Base-by-base conservation (phyloP, 2,888 invertebrate genomes). In the Myopa tessellatipennis region DNA sequence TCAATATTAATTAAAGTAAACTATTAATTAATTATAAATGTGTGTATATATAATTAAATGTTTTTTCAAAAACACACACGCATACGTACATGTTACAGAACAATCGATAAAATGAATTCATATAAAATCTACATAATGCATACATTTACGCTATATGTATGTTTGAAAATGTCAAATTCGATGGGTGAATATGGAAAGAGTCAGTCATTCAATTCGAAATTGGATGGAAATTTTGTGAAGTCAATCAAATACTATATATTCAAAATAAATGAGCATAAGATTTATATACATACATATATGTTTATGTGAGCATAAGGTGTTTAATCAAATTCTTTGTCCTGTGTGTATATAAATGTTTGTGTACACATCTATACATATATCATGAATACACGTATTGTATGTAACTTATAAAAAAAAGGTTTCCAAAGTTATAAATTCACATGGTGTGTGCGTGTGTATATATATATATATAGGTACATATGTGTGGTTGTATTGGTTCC, bases 391-490 rank as follows among this genome's bases (percentile, higher is more conserved):
- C 67, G 52, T 63, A 45, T 45, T 45, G 45, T 45, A 45, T 45
- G 45, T 3, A 45, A 45, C 45, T 1, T 10, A 45, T 45, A 10
- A 50, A 77, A 69, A 69, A 77, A 77, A 73, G 77, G 77, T 77
- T 77, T 77, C 77, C 73, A 73, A 77, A 67, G 72, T 77, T 77
- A 77, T 73, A 73, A 77, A 73, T 45, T 73, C 45, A 38, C 26
- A 73, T 63, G 55, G 26, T 34, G 55, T 26, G 34, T 70, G 36
- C 18, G 52, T 70, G 26, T 26, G 55, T 70, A 36, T 55, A 70
- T 55, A 69, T 45, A 34, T 70, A 34, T 16, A 55, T 16, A 70
- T 55, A 55, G 55, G 26, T 34, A 26, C 4, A 18, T 26, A 69
- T 70, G 34, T 26, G 34, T 70, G 26, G 16, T 16, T 70, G 55